Conservation (phyloP, 2,888 invertebrate species). For the Pristionchus mayeri region DNA sequence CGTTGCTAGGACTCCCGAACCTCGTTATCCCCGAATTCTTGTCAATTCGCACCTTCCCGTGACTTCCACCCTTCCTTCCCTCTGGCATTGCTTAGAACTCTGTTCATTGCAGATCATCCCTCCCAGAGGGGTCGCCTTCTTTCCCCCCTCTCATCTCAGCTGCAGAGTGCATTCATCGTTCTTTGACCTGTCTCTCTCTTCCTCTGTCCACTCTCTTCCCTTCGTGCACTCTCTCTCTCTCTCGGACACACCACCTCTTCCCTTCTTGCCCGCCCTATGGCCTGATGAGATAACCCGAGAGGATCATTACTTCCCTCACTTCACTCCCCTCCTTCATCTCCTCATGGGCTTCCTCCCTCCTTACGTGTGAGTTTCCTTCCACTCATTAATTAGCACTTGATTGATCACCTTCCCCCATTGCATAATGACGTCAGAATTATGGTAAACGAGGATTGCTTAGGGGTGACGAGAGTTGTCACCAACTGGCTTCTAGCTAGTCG, state of each 20-base stretch:
- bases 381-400: background rate
- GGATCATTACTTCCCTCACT: background rate
- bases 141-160: background rate
- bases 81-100: background rate
- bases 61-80: background rate
- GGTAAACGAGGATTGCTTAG: too few species aligned
- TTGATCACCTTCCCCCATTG: too few species aligned
- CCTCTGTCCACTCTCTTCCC: background rate
- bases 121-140: background rate
- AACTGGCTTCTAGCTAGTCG: too few species aligned
- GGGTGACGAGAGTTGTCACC: too few species aligned
- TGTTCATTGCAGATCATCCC: background rate
- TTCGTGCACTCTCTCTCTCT: slow-evolving; percentile 15
- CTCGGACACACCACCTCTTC: slow-evolving; percentile 31
- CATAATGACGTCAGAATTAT: too few species aligned
- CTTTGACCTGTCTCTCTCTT: background rate
- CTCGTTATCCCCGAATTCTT: background rate
- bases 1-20: background rate
- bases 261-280: background rate
- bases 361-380: slow-evolving; percentile 1
- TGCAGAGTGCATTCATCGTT: background rate
- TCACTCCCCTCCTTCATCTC: background rate
- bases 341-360: slow-evolving; percentile 28
- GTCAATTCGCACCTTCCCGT: background rate
- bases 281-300: slow-evolving; percentile 18